Conservation (phyloP, 1,140 invertebrate species). For the Chrysoperla carnea region DNA sequence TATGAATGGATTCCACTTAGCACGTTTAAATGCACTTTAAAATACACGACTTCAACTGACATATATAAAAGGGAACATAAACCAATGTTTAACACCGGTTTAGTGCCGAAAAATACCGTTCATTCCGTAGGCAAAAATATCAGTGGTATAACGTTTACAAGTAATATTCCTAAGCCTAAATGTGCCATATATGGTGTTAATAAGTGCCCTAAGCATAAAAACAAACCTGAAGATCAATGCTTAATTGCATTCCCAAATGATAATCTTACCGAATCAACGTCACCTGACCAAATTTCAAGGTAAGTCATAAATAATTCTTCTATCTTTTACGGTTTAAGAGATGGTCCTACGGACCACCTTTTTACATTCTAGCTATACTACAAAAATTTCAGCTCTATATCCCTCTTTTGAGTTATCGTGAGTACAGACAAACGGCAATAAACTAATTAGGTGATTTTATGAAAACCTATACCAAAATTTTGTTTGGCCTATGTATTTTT, state of each 20-base stretch:
- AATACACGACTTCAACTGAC: too few species aligned
- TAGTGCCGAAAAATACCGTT: conserved; percentile 4
- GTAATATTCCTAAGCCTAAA: not conserved
- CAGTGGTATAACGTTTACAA: conserved; percentile 2
- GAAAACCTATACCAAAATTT: too few species aligned
- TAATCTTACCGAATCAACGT: conserved; percentile 1
- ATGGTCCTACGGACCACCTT: too few species aligned
- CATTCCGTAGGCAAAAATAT: conserved; percentile 5
- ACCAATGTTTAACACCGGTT: conserved; percentile 3
- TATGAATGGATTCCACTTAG: not conserved
- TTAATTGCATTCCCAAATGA: conserved; percentile 9
- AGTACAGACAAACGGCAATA: too few species aligned
- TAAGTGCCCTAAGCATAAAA: not conserved
- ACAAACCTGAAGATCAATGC: not conserved
- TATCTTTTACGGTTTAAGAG: too few species aligned
- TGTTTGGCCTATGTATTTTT: too few species aligned
- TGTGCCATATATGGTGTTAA: not conserved
- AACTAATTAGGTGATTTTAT: too few species aligned
- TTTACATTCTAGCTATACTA: too few species aligned
- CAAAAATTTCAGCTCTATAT: too few species aligned
- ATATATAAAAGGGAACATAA: not conserved
- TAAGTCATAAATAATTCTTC: conserved; percentile 2
- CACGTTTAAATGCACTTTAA: not conserved
- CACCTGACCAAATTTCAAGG: not conserved
- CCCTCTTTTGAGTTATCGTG: too few species aligned